Evolutionary conservation across 2,888 invertebrate genomes (phyloP), one percentile per base, ranked within the genome.

Genomic region (Scaeva pyrastri): DNA sequence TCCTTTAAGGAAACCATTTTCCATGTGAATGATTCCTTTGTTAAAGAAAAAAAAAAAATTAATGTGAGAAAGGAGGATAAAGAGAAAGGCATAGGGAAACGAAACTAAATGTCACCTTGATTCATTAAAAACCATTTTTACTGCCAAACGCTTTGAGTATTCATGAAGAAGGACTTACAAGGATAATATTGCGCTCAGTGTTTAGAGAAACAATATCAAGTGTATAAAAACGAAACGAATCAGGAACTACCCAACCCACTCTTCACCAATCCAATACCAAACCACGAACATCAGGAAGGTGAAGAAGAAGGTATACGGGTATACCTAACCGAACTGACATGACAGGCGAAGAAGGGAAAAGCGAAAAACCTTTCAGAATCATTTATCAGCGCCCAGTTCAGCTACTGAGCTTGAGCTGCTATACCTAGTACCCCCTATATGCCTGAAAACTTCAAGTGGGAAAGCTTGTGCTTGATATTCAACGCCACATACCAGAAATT

Each of bases 1-100:
- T 60, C 21, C 71, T 64, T 11, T 43, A 21, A 43, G 73, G 73
- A 81, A 77, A 81, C 77, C 77, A 81, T 86, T 86, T 86, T 86
- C 85, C 77, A 77, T 76, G 52, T 74, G 85, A 73, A 77, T 55
- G 77, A 73, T 70, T 86, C 43, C 26, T 60, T 73, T 66, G 43
- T 62, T 60, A 64, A n/a, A 8, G 16, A 21, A 58, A 58, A 48
- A 21, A 66, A 21, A 68, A 50, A 70, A 52, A 70, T 73, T 43
- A 70, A 81, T 77, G 77, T 66, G 72, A 81, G 39, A 72, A 77
- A 26, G 19, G 41, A 11, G 19, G 23, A 26, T 23, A 16, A 19
- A 45, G 31, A n/a, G 21, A 31, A 12, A 58, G 70, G 21, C 48
- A 39, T 12, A 21, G 19, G 19, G 14, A 12, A 31, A 31, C 31